Conservation (phyloP, 2,797 vertebrate species). For the Epinephelus malabaricus region DNA sequence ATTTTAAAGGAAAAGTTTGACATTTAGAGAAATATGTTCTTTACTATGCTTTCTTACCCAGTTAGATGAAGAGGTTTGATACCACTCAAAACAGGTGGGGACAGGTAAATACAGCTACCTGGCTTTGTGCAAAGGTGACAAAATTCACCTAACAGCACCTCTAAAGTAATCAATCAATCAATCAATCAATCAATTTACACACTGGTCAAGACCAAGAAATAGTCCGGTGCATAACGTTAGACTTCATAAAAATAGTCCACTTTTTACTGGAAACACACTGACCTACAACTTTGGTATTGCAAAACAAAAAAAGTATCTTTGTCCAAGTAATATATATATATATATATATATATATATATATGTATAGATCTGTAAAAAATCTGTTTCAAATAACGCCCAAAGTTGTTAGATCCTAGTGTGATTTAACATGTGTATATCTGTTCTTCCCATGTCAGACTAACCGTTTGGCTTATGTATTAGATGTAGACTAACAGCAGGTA, state of each 20-base stretch:
- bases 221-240: background rate
- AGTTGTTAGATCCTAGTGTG: background rate
- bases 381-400: background rate
- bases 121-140: no score
- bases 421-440: constrained; percentile 45
- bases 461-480: constrained; percentile 34
- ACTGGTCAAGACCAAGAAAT: background rate
- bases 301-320: no score
- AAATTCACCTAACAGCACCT: no score
- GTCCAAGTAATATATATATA: no score
- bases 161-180: no score
- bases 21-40: background rate
- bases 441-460: constrained; percentile 46
- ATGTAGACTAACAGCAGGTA: constrained; percentile 73
- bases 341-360: no score
- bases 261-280: background rate
- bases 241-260: constrained; percentile 6
- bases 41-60: background rate
- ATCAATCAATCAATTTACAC: no score
- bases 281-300: background rate
- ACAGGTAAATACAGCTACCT: no score
- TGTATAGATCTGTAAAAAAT: background rate
- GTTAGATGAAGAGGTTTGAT: background rate
- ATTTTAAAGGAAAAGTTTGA: background rate
- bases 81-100: no score